These are phyloP conservation scores for Callopanchax toddi DNA, from an alignment of 2,113 vertebrate genomes.

Conservation along the genomic window DNA sequence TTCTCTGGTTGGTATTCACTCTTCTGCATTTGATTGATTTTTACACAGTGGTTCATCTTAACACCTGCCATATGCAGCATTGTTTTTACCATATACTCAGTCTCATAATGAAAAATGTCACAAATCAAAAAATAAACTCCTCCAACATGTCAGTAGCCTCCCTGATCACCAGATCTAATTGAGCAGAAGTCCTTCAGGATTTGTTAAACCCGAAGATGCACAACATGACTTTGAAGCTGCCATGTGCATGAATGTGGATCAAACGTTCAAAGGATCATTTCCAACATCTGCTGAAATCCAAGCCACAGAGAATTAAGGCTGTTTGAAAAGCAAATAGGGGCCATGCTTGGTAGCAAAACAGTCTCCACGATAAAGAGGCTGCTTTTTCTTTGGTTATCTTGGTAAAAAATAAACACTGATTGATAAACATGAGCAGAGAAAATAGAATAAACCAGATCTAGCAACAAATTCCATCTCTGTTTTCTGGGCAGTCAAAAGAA, in stretches of 20 bases:
- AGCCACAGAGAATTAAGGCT: neutral
- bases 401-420: neutral
- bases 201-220: neutral
- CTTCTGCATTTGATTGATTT: too few species aligned
- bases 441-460: neutral
- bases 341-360: neutral
- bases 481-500: neutral
- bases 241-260: neutral
- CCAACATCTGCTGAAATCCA: neutral
- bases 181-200: neutral
- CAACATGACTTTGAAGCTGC: neutral
- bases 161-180: neutral
- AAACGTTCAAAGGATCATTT: neutral
- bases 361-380: neutral
- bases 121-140: too few species aligned
- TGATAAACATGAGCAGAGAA: neutral
- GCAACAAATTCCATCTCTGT: neutral
- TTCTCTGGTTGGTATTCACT: too few species aligned
- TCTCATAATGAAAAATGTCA: too few species aligned
- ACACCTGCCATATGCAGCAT: too few species aligned
- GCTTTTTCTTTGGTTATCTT: neutral
- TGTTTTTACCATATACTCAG: too few species aligned
- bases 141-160: too few species aligned
- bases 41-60: too few species aligned
- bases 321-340: slow-evolving; percentile 1